Evolutionary conservation across 2,888 invertebrate genomes (phyloP).

Genomic region (Tiliacea citrago): DNA sequence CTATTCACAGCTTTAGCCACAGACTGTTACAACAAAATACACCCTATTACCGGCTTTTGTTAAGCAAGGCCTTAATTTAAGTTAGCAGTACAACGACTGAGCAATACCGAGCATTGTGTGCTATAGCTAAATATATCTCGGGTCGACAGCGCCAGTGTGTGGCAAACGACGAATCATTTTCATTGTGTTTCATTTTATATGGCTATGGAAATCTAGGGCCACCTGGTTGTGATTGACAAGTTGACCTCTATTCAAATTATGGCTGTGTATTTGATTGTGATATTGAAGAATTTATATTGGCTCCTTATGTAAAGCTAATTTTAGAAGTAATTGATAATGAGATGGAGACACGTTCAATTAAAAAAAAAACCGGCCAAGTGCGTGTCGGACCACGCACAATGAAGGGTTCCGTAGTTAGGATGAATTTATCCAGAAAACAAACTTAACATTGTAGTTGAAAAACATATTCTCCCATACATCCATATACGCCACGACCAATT

Average conservation of each 20-base stretch:
- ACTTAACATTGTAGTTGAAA: too few species aligned
- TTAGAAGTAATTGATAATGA: neutral
- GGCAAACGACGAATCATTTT: conserved; percentile 45
- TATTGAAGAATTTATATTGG: neutral
- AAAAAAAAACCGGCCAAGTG: too few species aligned
- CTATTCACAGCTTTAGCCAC: conserved; percentile 5
- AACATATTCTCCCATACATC: too few species aligned
- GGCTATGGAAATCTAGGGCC: conserved; percentile 38
- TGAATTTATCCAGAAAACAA: too few species aligned
- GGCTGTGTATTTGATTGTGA: conserved; percentile 8
- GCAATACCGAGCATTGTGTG: conserved; percentile 54
- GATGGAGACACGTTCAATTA: neutral
- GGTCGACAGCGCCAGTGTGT: conserved; percentile 36
- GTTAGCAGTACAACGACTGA: conserved; percentile 50
- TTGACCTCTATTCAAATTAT: conserved; percentile 21
- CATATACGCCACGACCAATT: too few species aligned
- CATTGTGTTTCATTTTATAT: conserved; percentile 50
- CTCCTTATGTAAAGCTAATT: neutral
- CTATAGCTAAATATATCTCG: conserved; percentile 56
- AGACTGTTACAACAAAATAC: conserved; percentile 38
- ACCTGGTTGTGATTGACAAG: conserved; percentile 13
- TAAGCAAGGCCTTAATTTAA: conserved; percentile 53
- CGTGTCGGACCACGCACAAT: too few species aligned
- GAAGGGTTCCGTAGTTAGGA: too few species aligned
- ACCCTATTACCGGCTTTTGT: conserved; percentile 53